phyloP scores from a whole-genome alignment of 2,113 vertebrate genomes.

The Psettodes erumei region DNA sequence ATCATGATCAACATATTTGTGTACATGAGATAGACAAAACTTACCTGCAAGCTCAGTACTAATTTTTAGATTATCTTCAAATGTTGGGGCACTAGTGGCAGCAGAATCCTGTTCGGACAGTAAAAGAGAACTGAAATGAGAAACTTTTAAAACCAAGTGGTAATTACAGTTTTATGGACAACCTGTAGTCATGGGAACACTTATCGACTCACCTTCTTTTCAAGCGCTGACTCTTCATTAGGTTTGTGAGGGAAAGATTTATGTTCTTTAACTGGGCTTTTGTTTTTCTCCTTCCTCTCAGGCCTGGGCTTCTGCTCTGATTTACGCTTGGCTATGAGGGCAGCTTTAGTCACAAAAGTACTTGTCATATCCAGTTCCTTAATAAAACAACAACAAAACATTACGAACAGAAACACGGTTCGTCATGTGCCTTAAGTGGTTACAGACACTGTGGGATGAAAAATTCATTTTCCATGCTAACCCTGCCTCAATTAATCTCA shows the following conservation, averaged over 20 bases:
- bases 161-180: neutral
- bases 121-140: neutral
- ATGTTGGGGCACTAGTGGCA: neutral
- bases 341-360: constrained; percentile 76
- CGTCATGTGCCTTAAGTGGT: neutral
- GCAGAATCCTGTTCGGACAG: constrained; percentile 42
- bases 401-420: neutral
- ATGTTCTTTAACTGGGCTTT: constrained; percentile 43
- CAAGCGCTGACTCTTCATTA: neutral
- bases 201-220: constrained; percentile 41
- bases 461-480: neutral
- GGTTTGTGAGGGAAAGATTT: constrained; percentile 11
- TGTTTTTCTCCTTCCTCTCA: constrained; percentile 60
- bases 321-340: constrained; percentile 67
- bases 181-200: neutral
- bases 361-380: constrained; percentile 74
- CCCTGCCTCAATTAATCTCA: too few species aligned
- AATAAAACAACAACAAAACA: neutral
- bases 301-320: constrained; percentile 58
- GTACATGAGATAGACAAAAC: constrained; percentile 5
- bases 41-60: constrained; percentile 73
- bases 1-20: neutral
- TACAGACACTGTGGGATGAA: neutral
- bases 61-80: constrained; percentile 66
- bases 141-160: neutral